Evolutionary conservation across 2,797 vertebrate species (phyloP).

Genomic region (Cirrhinus mrigala): DNA sequence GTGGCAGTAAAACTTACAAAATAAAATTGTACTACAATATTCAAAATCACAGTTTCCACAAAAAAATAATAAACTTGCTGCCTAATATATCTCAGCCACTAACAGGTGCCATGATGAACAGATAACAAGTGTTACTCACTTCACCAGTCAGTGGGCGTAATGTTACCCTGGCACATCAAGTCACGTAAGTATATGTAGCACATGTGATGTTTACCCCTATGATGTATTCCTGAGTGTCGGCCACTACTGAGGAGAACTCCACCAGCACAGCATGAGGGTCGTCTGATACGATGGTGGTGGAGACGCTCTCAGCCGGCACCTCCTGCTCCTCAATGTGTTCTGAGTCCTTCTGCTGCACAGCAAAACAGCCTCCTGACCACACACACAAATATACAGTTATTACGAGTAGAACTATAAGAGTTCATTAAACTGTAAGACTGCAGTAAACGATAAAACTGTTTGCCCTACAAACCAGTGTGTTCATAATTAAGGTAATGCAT

Average conservation of each 20-base stretch:
- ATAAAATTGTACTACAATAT: neutral
- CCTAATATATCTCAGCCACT: no score
- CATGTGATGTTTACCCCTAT: constrained; percentile 83
- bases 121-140: no score
- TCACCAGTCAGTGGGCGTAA: no score
- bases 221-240: constrained; percentile 98
- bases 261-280: constrained; percentile 94
- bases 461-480: no score
- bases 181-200: neutral
- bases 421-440: no score
- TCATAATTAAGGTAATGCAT: no score
- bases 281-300: constrained; percentile 84
- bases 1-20: neutral
- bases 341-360: constrained; percentile 79
- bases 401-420: no score
- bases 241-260: constrained; percentile 97
- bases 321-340: constrained; percentile 83
- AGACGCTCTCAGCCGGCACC: constrained; percentile 74
- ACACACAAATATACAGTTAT: neutral
- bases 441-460: no score
- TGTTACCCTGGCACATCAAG: no score
- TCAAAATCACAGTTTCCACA: neutral
- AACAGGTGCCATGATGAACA: no score
- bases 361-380: constrained; percentile 87
- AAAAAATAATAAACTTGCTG: no score